phyloP scores from a whole-genome alignment of 2,113 vertebrate genomes.

The Dipodomys spectabilis region DNA sequence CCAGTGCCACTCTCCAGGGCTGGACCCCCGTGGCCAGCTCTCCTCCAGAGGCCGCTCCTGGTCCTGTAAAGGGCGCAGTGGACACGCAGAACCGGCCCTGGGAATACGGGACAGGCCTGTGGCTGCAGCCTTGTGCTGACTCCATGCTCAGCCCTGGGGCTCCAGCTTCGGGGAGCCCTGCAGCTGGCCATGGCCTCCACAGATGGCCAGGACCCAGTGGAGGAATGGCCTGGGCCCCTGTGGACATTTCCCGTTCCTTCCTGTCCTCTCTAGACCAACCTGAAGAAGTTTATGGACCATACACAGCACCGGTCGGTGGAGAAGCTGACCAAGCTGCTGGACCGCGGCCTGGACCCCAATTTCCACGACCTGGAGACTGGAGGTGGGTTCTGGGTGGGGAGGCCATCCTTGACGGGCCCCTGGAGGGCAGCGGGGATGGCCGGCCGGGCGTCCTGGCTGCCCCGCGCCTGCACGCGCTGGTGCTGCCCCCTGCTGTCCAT shows the following conservation, averaged over 20 bases:
- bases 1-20: not conserved
- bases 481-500: too few species aligned
- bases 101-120: too few species aligned
- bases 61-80: too few species aligned
- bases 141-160: rapidly evolving
- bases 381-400: constrained; percentile 83
- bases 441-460: too few species aligned
- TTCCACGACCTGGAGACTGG: constrained; percentile 95
- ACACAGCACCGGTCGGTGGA: constrained; percentile 93
- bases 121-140: too few species aligned
- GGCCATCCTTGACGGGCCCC: too few species aligned
- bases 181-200: rapidly evolving
- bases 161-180: rapidly evolving
- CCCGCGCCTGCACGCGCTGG: too few species aligned
- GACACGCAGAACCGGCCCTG: too few species aligned
- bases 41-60: not conserved
- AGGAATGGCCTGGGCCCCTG: rapidly evolving
- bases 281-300: constrained; percentile 96
- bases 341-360: constrained; percentile 96
- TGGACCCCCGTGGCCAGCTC: not conserved
- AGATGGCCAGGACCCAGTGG: rapidly evolving
- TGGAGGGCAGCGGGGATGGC: too few species aligned
- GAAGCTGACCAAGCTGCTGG: constrained; percentile 94
- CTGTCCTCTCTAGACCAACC: constrained; percentile 88
- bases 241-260: not conserved